Evolutionary conservation across 2,888 invertebrate genomes (phyloP).

Genomic region (Cordilura impudica): DNA sequence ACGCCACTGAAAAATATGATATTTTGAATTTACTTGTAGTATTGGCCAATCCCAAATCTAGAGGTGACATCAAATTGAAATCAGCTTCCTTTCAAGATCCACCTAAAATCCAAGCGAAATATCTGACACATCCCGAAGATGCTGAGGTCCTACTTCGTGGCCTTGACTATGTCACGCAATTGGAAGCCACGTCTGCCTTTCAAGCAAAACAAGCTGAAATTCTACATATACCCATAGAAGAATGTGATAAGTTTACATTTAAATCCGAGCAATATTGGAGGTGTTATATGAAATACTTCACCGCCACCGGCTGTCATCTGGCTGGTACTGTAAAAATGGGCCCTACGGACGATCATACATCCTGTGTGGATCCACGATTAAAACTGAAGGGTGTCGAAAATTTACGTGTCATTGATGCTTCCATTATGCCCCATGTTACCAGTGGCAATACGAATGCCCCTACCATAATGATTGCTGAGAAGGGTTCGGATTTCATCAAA

Average conservation of each 20-base stretch:
- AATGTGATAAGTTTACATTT: constrained; percentile 68
- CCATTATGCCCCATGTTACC: constrained; percentile 86
- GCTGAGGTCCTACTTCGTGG: constrained; percentile 78
- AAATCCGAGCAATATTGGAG: constrained; percentile 78
- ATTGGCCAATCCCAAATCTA: constrained; percentile 79
- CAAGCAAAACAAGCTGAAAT: constrained; percentile 71
- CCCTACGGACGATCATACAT: constrained; percentile 73
- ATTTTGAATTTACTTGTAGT: constrained; percentile 75
- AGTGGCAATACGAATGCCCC: constrained; percentile 88
- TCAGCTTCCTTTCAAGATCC: constrained; percentile 80
- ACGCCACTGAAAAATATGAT: constrained; percentile 59
- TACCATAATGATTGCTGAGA: constrained; percentile 90
- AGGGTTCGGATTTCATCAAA: constrained; percentile 81
- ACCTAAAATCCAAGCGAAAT: constrained; percentile 82
- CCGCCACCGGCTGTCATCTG: constrained; percentile 82
- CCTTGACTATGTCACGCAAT: constrained; percentile 74
- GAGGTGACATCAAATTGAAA: constrained; percentile 80
- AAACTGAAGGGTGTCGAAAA: constrained; percentile 80
- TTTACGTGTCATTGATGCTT: constrained; percentile 86
- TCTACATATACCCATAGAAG: constrained; percentile 57
- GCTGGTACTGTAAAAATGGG: constrained; percentile 85
- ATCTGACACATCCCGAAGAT: constrained; percentile 81
- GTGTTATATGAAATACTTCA: constrained; percentile 79
- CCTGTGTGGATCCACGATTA: constrained; percentile 79
- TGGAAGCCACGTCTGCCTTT: constrained; percentile 78